Conservation (phyloP, 2,888 invertebrate genomes). For the Globia sparganii region DNA sequence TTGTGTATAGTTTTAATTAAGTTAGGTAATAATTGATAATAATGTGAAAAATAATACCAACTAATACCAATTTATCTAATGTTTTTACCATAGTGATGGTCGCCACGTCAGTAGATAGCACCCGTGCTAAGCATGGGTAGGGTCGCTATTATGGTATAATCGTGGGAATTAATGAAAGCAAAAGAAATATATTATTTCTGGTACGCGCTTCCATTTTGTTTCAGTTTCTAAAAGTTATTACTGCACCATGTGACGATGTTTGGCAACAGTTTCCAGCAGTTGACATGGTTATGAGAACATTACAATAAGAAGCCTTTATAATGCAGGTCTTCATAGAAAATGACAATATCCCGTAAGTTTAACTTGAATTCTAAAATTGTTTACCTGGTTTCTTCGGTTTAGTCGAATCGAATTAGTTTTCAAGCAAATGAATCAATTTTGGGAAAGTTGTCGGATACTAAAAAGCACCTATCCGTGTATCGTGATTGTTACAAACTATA, state of each 20-base stretch:
- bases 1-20: too few relatives aligned
- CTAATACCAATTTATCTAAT: not conserved
- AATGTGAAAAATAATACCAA: not conserved
- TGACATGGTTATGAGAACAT: conserved; percentile 1
- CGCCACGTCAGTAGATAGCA: not conserved
- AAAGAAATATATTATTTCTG: conserved; percentile 4
- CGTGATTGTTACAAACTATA: not conserved
- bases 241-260: not conserved
- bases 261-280: not conserved
- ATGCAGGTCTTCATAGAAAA: not conserved
- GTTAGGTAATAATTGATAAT: not conserved
- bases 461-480: not conserved
- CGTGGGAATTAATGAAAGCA: not conserved
- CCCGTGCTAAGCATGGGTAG: not conserved
- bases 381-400: not conserved
- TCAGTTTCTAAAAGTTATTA: not conserved
- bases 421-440: not conserved
- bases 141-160: not conserved
- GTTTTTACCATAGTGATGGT: not conserved
- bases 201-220: conserved; percentile 10
- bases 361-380: conserved; percentile 10
- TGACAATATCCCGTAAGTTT: not conserved
- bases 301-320: not conserved
- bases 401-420: not conserved
- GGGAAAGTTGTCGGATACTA: not conserved